Base-by-base conservation (phyloP, 2,113 vertebrate genomes). In the Ctenomys sociabilis region DNA sequence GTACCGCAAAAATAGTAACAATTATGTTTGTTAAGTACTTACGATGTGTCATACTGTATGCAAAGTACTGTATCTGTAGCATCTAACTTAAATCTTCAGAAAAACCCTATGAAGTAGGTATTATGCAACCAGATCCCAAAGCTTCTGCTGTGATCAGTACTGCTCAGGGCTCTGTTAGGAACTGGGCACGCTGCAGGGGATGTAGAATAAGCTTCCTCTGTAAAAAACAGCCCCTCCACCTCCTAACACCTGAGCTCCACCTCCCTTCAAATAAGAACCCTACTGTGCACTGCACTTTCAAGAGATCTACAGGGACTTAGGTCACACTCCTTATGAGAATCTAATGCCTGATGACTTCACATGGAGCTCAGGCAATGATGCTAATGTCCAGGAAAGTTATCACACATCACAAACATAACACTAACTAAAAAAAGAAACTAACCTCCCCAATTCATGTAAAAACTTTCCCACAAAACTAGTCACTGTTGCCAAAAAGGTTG, bases 11-110 rank as follows among this genome's bases (percentile, higher is more conserved):
- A 77, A 45, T 5, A 45, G 24, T 45, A 45, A 45, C 40, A 45
- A 26, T 40, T 77, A 52, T 45, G 90, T 37, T 86, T 88, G 85
- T 64, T 87, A 88, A 90, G 54, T 40, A 88, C 19, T 93, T 61
- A 94, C 24, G 73, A 57, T 10, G 28, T 81, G 7, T 63, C 83
- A 87, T 17, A 59, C 40, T 68, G 52, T 77, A 22, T n/a, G 28
- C 14, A 93, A 84, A 84, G 40, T 49, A 9, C 84, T 49, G 72
- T 3, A 66, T 49, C 45, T 92, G 72, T 66, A 87, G 81, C 5
- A 86, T 10, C 7, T 81, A 64, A 61, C 40, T 92, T 94, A 91
- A 91, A 68, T 68, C 80, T 88, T 91, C 37, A 91, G 72, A 92
- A 81, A 63, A 77, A 78, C n/a, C n/a, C n/a, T 66, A 49, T 22